Percentiles rank a stretch among this genome's conserved stretches.
phyloP scores from a whole-genome alignment of 2,888 invertebrate species.

The Folsomia candida region DNA sequence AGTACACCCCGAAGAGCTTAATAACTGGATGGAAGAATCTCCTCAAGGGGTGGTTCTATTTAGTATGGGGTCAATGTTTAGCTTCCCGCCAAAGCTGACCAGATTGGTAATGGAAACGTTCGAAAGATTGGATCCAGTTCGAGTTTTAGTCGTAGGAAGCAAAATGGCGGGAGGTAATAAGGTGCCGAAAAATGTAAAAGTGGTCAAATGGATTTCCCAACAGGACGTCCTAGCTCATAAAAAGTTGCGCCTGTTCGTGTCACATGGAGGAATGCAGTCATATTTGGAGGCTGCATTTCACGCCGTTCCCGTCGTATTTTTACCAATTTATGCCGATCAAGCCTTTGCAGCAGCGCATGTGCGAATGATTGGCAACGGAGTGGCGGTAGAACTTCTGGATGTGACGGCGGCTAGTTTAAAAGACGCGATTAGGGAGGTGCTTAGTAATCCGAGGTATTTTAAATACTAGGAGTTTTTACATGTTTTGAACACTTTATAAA shows the following conservation, averaged over 20 bases:
- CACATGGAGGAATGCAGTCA: slow-evolving; percentile 67
- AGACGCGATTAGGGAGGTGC: slow-evolving; percentile 23
- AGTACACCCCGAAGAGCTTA: slow-evolving; percentile 53
- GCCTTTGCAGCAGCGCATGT: slow-evolving; percentile 60
- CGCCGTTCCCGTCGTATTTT: slow-evolving; percentile 61
- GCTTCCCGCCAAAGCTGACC: slow-evolving; percentile 73
- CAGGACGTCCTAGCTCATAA: slow-evolving; percentile 67
- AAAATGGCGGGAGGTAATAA: slow-evolving; percentile 56
- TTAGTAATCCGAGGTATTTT: slow-evolving; percentile 13
- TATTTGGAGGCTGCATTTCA: slow-evolving; percentile 63
- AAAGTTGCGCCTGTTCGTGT: slow-evolving; percentile 62
- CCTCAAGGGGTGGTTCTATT: slow-evolving; percentile 74
- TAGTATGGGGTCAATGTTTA: slow-evolving; percentile 81
- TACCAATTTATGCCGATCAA: slow-evolving; percentile 48
- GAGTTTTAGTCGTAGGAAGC: slow-evolving; percentile 83
- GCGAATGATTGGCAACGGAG: slow-evolving; percentile 58
- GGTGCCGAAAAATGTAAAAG: slow-evolving; percentile 63
- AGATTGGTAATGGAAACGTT: slow-evolving; percentile 70
- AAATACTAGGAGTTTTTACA: neutral
- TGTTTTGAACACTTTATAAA: too few relatives aligned
- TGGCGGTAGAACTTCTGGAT: slow-evolving; percentile 56
- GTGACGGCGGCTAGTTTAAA: slow-evolving; percentile 56
- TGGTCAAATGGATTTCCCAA: slow-evolving; percentile 71
- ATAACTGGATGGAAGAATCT: slow-evolving; percentile 65
- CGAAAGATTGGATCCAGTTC: slow-evolving; percentile 72